Evolutionary conservation across 2,113 vertebrate genomes (phyloP), one percentile per base, ranked within the genome.

Genomic region (Sminthopsis crassicaudata): DNA sequence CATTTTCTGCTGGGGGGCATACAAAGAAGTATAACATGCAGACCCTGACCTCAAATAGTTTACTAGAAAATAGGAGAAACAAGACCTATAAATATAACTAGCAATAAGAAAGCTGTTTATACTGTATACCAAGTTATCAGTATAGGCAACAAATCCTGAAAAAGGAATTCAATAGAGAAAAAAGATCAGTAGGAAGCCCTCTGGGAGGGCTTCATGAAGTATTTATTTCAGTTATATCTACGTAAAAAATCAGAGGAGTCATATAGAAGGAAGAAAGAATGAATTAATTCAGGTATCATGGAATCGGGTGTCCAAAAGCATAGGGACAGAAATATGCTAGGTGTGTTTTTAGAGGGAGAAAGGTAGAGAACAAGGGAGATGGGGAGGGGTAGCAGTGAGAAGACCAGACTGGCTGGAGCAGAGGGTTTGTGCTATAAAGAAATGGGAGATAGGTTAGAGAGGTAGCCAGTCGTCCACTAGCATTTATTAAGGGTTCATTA

Each of bases 1-100:
- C 14, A 16, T 36, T 93, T 93, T 95, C 95, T 9, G 10, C 50
- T 55, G 23, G 60, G 93, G 36, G 0, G 25, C 76, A 95, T 91
- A n/a, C 14, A 91, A 67, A 96, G 84, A 89, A 0, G 2, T 46
- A 92, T 92, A 91, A 90, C 16, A 51, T 1, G 30, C 19, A 53
- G 36, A 16, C 57, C 90, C 92, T 96, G 1, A 24, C 51, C 51
- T 90, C 9, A 53, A 55, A 55, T 9, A 91, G 27, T 50, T 94
- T 95, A 76, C 0, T 12, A 14, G 60, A 67, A 3, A 67, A 30
- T 67, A 60, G 60, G 12, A 67, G 30, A 67, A 67, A 36, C 30
- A 67, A 67, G 60, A 67, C 60, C 12, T 67, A 67, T 16, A 67
- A 67, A 36, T 67, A 67, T 67, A 67, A 6, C 30, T 67, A 67